Base-by-base conservation (phyloP, 2,797 vertebrate species). In the Molossus alvarezi region DNA sequence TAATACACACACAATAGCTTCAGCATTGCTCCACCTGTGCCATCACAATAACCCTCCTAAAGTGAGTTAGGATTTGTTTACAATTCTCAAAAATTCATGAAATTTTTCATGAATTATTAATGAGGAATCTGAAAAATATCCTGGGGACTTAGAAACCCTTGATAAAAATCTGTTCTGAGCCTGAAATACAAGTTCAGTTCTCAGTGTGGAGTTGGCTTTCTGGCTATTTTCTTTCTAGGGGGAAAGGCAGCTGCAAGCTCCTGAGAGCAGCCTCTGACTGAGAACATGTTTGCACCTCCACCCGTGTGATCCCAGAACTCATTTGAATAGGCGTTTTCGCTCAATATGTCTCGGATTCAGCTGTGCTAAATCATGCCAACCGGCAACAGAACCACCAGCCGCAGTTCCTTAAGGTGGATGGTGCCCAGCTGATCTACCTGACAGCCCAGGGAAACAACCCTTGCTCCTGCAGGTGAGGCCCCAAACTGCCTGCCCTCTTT, bases 331-430 rank as follows among this genome's bases (percentile, higher is more conserved):
- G 73, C 81, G 20, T 89, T 93, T 96, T 75, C 53, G n/a, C 55
- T 96, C 81, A 9, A 0, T 48, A 7, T 33, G 23, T 80, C 91
- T 97, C 14, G 14, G 51, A 9, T 84, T 57, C 27, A 72, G 87
- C 97, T 85, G 88, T 97, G 96, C 90, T 29, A 65, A 88, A 95
- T 73, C 95, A 67, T 0, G 87, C 91, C 73, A 58, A 45, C 88
- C 92, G 97, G 94, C 67, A 73, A 76, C 57, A 88, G 87, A 87
- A 62, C 62, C 72, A 76, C 48, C 57, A 77, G 88, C 87, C n/a
- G 53, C 23, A 11, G 79, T 95, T 95, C 45, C 37, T 92, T 76
- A 77, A 48, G 65, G 48, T 12, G 65, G 81, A 41, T 41, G 25
- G 29, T 6, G n/a, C 72, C 80, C 14, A 23, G 45, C 8, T 15